Evolutionary conservation across 2,888 invertebrate species (phyloP).

Genomic region (Diarsia mendica): DNA sequence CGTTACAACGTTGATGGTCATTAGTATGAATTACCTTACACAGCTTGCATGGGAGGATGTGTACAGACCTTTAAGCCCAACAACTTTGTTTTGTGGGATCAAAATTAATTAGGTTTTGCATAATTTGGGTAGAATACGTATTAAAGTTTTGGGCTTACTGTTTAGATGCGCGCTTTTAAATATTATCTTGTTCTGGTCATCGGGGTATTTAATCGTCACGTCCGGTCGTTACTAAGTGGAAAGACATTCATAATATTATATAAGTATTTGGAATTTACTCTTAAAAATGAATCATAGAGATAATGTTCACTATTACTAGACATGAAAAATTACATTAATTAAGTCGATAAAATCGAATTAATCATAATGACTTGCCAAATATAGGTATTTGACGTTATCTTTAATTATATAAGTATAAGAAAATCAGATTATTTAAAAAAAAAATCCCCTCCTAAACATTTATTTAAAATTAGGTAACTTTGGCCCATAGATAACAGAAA

Average conservation of each 20-base stretch:
- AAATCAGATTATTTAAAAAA: background rate
- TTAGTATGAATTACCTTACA: no score
- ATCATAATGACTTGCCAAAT: constrained; percentile 21
- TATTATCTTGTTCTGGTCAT: background rate
- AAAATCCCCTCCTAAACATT: background rate
- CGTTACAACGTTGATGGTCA: background rate
- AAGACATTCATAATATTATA: background rate
- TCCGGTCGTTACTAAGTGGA: background rate
- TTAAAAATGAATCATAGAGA: constrained; percentile 14
- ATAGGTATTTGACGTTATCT: background rate
- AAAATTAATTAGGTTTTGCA: background rate
- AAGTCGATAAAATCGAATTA: constrained; percentile 15
- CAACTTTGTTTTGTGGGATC: background rate
- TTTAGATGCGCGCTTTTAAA: background rate
- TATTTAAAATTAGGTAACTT: no score
- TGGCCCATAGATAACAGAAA: no score
- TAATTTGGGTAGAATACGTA: background rate
- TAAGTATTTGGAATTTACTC: background rate
- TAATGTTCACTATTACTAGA: constrained; percentile 15
- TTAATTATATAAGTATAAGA: background rate
- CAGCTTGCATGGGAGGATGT: no score
- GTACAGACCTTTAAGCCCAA: background rate
- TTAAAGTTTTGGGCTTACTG: background rate
- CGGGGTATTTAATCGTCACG: background rate
- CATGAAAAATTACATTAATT: constrained; percentile 12